Evolutionary conservation across 2,113 vertebrate species (phyloP).

Genomic region (Nestor notabilis): DNA sequence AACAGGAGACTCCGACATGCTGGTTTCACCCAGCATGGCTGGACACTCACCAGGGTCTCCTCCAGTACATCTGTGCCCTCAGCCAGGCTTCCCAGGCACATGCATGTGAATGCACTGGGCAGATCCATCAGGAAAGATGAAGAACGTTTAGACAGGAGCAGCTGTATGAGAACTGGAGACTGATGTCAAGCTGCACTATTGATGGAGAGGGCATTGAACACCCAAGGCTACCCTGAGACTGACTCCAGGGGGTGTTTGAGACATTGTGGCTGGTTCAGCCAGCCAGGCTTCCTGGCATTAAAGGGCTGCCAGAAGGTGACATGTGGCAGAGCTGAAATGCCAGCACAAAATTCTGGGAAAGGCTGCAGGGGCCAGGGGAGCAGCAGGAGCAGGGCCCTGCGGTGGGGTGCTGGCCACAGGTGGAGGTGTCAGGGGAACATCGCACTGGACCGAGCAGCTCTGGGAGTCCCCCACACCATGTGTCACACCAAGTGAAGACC

Average conservation of each 20-base stretch:
- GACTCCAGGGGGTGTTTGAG: neutral
- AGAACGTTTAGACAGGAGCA: neutral
- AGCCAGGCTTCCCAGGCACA: too few relatives aligned
- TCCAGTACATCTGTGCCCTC: fast-evolving
- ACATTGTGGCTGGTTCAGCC: fast-evolving
- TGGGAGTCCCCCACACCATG: neutral
- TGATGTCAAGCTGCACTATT: neutral
- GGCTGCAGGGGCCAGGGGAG: neutral
- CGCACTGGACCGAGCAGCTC: fast-evolving
- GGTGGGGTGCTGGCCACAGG: fast-evolving
- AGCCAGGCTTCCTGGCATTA: fast-evolving
- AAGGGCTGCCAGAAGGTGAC: neutral
- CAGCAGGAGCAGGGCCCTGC: neutral
- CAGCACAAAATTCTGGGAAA: neutral
- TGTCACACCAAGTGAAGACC: neutral
- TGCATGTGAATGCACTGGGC: fast-evolving
- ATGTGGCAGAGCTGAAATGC: neutral
- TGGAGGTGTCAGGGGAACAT: neutral
- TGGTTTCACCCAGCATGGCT: neutral
- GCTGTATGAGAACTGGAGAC: neutral
- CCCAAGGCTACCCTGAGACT: neutral
- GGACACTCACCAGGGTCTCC: neutral
- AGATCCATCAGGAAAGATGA: neutral
- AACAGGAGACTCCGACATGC: neutral
- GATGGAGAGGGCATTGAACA: neutral